These are phyloP conservation scores for Gryon sp. DNA, from an alignment of 1,140 invertebrate genomes.

Conservation along the genomic window DNA sequence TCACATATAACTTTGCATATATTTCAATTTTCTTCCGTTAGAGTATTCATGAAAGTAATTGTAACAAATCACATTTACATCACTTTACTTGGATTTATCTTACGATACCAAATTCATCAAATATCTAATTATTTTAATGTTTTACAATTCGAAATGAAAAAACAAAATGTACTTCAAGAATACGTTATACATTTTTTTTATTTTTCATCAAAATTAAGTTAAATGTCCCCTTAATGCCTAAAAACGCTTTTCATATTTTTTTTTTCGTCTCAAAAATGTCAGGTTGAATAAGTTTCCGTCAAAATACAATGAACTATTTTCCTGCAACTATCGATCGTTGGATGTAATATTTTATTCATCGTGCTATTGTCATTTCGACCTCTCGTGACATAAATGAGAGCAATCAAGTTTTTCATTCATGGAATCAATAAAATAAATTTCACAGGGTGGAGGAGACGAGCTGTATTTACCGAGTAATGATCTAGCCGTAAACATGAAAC, in stretches of 20 bases:
- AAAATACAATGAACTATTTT: slow-evolving; percentile 18
- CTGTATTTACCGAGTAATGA: slow-evolving; percentile 52
- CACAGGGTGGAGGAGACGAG: slow-evolving; percentile 22
- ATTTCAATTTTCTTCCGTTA: too few relatives aligned
- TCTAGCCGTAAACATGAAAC: slow-evolving; percentile 50
- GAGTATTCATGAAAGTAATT: too few relatives aligned
- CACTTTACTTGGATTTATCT: too few relatives aligned
- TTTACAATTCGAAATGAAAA: too few relatives aligned
- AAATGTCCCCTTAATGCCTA: too few relatives aligned
- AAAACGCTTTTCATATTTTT: neutral
- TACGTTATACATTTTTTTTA: too few relatives aligned
- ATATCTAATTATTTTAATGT: too few relatives aligned
- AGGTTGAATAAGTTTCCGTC: neutral
- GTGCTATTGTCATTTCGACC: slow-evolving; percentile 41
- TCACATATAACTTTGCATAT: too few relatives aligned
- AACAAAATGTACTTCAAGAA: too few relatives aligned
- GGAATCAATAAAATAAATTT: slow-evolving; percentile 65
- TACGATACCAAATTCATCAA: too few relatives aligned
- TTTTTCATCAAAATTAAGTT: too few relatives aligned
- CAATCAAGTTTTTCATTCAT: slow-evolving; percentile 45
- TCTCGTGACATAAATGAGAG: slow-evolving; percentile 43
- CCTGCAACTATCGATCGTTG: slow-evolving; percentile 14
- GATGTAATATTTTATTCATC: slow-evolving; percentile 43
- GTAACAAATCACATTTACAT: too few relatives aligned
- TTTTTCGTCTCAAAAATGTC: neutral